These are phyloP conservation scores for Sebastes aleutianus DNA, from an alignment of 2,797 vertebrate genomes.

Conservation along the genomic window DNA sequence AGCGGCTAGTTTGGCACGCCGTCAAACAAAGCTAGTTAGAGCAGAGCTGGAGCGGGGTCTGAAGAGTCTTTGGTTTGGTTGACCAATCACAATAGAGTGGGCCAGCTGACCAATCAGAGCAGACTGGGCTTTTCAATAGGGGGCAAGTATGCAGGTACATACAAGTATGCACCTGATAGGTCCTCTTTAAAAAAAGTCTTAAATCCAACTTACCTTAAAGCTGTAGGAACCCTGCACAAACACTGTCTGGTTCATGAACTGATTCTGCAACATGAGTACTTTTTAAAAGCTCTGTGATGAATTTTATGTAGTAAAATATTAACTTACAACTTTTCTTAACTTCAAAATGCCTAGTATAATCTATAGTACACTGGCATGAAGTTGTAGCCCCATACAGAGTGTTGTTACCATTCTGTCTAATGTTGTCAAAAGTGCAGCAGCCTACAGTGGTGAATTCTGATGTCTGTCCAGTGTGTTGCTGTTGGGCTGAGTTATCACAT, in stretches of 20 bases:
- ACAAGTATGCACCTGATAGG: no score
- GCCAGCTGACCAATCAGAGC: no score
- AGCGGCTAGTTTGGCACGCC: no score
- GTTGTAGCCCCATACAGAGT: not conserved
- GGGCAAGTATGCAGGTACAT: no score
- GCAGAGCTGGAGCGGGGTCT: no score
- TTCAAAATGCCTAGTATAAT: not conserved
- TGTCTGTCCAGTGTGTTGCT: no score
- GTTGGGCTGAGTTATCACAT: not conserved
- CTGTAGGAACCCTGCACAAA: accelerated
- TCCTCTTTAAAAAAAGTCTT: not conserved
- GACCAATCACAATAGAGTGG: no score
- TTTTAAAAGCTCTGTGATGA: not conserved
- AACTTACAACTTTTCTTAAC: not conserved
- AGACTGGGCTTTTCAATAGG: no score
- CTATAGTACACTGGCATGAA: not conserved
- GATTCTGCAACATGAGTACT: not conserved
- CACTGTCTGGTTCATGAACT: not conserved
- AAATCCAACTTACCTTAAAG: no score
- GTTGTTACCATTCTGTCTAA: not conserved
- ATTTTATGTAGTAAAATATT: not conserved
- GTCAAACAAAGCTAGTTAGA: no score
- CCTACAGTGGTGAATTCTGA: not conserved
- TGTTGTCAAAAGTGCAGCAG: not conserved
- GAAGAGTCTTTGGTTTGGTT: no score